Evolutionary conservation across 2,797 vertebrate genomes (phyloP).

Genomic region (Pteropus rufus): DNA sequence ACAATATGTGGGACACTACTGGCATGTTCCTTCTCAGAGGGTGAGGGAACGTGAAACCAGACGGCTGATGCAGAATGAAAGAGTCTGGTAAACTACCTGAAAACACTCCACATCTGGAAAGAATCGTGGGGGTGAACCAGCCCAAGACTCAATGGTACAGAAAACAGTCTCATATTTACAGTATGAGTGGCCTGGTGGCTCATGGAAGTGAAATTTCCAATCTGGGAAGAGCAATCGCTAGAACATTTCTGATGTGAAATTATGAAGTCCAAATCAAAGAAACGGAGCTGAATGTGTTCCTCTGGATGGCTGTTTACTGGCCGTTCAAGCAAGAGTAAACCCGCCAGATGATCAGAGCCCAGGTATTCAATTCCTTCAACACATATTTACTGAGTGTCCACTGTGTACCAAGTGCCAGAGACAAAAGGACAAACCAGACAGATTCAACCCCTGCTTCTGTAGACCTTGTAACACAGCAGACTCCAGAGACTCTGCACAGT

Average conservation of each 20-base stretch:
- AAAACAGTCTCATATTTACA: constrained; percentile 76
- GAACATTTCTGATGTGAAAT: constrained; percentile 48
- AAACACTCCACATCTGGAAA: constrained; percentile 80
- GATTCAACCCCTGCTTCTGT: background rate
- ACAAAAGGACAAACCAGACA: background rate
- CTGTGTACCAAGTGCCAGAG: background rate
- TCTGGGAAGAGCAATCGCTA: constrained; percentile 58
- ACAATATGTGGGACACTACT: background rate
- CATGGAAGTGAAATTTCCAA: constrained; percentile 71
- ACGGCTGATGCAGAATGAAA: constrained; percentile 27
- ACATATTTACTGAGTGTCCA: background rate
- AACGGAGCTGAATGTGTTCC: background rate
- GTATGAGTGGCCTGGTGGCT: constrained; percentile 77
- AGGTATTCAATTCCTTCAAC: background rate
- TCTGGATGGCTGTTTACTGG: constrained; percentile 49
- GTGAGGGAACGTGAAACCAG: constrained; percentile 51
- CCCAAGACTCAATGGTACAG: constrained; percentile 68
- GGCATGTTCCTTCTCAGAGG: constrained; percentile 3
- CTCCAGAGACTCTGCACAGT: background rate
- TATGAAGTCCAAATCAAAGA: constrained; percentile 51
- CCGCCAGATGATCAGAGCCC: background rate
- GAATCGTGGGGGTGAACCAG: constrained; percentile 72
- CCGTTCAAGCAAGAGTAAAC: constrained; percentile 20
- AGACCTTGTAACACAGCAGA: background rate
- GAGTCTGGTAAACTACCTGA: constrained; percentile 77